Conservation (phyloP, 2,113 vertebrate genomes). For the Hyaena hyaena region DNA sequence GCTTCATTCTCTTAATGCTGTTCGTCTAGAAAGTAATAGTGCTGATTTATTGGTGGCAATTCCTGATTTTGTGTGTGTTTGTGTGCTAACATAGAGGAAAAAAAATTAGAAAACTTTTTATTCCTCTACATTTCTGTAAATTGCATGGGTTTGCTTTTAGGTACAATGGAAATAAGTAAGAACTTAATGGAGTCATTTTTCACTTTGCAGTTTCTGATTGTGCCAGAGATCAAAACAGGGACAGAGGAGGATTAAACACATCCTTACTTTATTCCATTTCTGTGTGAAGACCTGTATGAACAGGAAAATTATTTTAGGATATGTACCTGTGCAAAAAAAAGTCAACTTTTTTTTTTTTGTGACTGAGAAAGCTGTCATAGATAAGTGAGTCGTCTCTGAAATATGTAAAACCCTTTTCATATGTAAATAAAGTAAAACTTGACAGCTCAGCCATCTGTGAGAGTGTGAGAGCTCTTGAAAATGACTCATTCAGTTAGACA, state of each 20-base stretch:
- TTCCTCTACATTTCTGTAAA: neutral
- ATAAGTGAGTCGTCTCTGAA: conserved; percentile 14
- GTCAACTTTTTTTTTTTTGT: neutral
- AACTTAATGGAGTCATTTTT: neutral
- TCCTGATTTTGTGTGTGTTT: neutral
- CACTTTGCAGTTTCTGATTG: neutral
- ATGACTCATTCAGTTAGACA: conserved; percentile 50
- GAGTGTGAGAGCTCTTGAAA: conserved; percentile 48
- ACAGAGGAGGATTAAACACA: neutral
- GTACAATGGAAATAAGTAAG: neutral
- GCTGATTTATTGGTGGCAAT: neutral
- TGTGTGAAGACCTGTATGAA: neutral
- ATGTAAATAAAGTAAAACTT: conserved; percentile 43
- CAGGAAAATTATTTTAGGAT: neutral
- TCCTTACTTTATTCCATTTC: neutral
- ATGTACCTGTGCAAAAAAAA: neutral
- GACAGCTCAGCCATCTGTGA: conserved; percentile 12
- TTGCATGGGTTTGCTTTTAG: neutral
- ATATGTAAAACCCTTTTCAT: neutral
- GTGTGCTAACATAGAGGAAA: neutral
- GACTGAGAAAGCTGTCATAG: neutral
- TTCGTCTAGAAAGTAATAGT: neutral
- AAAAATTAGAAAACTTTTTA: neutral
- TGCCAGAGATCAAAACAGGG: neutral
- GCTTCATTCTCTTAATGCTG: neutral